Conservation (phyloP, 23 tunicate genomes). For the Diplosoma virens region DNA sequence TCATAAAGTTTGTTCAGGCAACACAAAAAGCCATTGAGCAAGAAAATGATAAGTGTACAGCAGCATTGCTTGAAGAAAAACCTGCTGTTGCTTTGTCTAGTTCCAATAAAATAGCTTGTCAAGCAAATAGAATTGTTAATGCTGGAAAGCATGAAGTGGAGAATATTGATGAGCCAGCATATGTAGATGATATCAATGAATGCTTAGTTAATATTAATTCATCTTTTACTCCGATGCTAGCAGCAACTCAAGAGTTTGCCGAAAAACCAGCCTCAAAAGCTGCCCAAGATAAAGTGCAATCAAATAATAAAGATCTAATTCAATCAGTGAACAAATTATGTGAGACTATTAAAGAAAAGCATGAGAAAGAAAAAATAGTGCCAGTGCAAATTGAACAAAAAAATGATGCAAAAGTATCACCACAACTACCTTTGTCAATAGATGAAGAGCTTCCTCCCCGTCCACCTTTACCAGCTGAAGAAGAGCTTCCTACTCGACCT, state of each 20-base stretch:
- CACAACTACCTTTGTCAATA: constrained; percentile 17
- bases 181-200: constrained; percentile 50
- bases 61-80: constrained; percentile 41
- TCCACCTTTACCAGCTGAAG: constrained; percentile 81
- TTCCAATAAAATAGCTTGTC: constrained; percentile 84
- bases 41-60: constrained; percentile 65
- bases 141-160: constrained; percentile 94
- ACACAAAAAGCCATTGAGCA: constrained; percentile 66
- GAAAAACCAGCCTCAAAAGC: constrained; percentile 27
- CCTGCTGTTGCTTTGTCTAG: constrained; percentile 54
- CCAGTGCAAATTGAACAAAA: constrained; percentile 1
- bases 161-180: constrained; percentile 77
- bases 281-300: constrained; percentile 40
- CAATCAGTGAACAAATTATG: constrained; percentile 56
- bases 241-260: constrained; percentile 62
- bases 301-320: constrained; percentile 54
- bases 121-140: constrained; percentile 85
- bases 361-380: constrained; percentile 30
- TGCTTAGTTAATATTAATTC: constrained; percentile 12
- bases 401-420: constrained; percentile 63
- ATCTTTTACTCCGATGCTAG: constrained; percentile 32
- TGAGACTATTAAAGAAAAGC: constrained; percentile 64
- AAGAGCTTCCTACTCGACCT: constrained; percentile 49
- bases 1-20: constrained; percentile 64
- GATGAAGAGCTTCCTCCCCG: constrained; percentile 49